These are phyloP conservation scores for Pristionchus pacificus DNA, from an alignment of 1,140 invertebrate species.

Conservation along the genomic window DNA sequence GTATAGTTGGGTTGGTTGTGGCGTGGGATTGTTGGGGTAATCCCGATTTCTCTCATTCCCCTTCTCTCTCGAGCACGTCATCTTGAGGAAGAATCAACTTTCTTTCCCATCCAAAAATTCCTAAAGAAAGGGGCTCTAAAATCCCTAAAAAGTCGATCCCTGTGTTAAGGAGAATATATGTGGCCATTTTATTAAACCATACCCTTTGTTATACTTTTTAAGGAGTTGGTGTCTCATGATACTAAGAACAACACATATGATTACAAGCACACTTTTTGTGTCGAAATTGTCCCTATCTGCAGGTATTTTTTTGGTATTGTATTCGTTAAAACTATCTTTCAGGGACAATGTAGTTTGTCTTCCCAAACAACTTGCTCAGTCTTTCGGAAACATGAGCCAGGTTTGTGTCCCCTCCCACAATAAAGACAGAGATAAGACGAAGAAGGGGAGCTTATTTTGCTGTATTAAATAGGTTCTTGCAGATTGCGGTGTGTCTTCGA, in stretches of 20 bases:
- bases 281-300: conserved; percentile 93
- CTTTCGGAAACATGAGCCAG: conserved; percentile 81
- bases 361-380: conserved; percentile 77
- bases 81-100: conserved; percentile 4
- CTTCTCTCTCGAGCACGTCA: no score
- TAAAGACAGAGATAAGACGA: background rate
- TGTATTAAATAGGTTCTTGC: background rate
- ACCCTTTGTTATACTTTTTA: conserved; percentile 70
- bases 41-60: no score
- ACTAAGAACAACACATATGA: conserved; percentile 93
- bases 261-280: conserved; percentile 79
- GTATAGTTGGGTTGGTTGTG: no score
- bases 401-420: no score
- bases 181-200: conserved; percentile 65
- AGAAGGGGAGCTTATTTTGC: background rate
- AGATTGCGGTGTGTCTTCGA: conserved; percentile 80
- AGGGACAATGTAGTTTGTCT: conserved; percentile 88
- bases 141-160: no score
- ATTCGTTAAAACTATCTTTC: conserved; percentile 5
- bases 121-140: no score
- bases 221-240: conserved; percentile 94
- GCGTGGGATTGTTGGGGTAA: no score
- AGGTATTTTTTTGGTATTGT: conserved; percentile 56
- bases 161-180: no score
- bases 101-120: background rate